Base-by-base conservation (phyloP, 2,888 invertebrate genomes). In the Heliconius charithonia region DNA sequence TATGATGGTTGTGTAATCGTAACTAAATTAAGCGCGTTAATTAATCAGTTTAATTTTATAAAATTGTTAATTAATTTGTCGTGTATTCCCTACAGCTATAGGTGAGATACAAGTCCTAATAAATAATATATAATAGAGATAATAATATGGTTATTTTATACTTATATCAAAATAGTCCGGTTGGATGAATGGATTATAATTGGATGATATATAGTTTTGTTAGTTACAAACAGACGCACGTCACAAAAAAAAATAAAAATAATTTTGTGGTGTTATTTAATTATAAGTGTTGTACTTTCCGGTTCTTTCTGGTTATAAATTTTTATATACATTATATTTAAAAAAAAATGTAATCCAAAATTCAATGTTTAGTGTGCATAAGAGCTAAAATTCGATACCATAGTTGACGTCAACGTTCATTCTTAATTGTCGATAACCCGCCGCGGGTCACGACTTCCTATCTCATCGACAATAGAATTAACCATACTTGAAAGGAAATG, bases 361-460 rank as follows among this genome's bases (percentile, higher is more conserved):
- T 59, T 67, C 65, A 45, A 65, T 37, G 25, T 78, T 76, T 74
- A 56, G 59, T 79, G 73, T 77, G 59, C 69, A 73, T 27, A 62
- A 59, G 63, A 41, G 32, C 56, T 81, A 71, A 81, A 77, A 70
- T 70, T 74, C 81, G 85, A 85, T 85, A 85, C 81, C 81, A 79
- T 81, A 81, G 81, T 86, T 86, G 87, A 87, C 87, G 87, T 87
- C 87, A 87, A 84, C 81, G 84, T 85, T 86, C 85, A 84, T 85
- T 85, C 86, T 86, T 86, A 87, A 88, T 87, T 84, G 82, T 78
- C 72, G 90, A 90, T 90, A 90, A 89, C 90, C 89, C 85, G 76
- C 73, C 51, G 75, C 78, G 82, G 87, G 89, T 88, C 89, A 84
- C 85, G 82, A 85, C 85, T 88, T 89, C 89, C 89, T 87, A 84